phyloP scores from a whole-genome alignment of 2,888 invertebrate species.

The Parthenolecanium corni region DNA sequence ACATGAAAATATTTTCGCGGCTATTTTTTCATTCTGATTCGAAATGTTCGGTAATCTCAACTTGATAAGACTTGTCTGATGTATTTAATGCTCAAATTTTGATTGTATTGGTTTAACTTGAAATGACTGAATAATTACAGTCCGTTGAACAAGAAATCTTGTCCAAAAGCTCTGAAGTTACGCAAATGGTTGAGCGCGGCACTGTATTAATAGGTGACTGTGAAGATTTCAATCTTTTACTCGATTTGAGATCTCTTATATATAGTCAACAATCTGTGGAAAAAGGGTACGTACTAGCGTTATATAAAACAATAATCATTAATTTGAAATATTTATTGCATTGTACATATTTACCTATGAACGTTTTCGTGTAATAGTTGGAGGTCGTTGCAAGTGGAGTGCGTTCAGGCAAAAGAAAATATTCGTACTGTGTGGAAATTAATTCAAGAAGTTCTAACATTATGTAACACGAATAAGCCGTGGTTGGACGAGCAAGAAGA shows the following conservation, averaged over 20 bases:
- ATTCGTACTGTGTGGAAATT: conserved; percentile 19
- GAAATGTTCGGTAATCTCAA: too few species aligned
- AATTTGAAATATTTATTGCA: not conserved
- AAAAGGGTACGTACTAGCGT: not conserved
- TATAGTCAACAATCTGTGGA: conserved; percentile 7
- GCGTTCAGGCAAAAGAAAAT: conserved; percentile 9
- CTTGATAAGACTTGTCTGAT: too few species aligned
- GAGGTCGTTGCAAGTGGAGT: conserved; percentile 10
- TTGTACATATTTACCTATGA: not conserved
- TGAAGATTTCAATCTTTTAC: conserved; percentile 12
- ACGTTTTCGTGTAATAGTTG: conserved; percentile 4
- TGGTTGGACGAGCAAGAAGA: conserved; percentile 22
- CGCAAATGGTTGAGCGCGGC: not conserved
- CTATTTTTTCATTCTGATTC: too few species aligned
- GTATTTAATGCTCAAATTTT: too few species aligned
- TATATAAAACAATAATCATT: not conserved
- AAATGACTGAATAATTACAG: too few species aligned
- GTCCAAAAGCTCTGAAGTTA: not conserved
- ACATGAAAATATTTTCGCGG: too few species aligned
- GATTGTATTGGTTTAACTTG: too few species aligned
- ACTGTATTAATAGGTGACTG: conserved; percentile 13
- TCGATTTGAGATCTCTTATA: conserved; percentile 15
- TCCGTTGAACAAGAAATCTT: conserved; percentile 6
- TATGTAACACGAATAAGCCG: conserved; percentile 1
- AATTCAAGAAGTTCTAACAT: conserved; percentile 16